A percentile compares a stretch with the other conserved stretches of the same genome.
Conservation (phyloP, 35 echinoderm and acorn worm genomes). For the Hemicentrotus pulcherrimus region DNA sequence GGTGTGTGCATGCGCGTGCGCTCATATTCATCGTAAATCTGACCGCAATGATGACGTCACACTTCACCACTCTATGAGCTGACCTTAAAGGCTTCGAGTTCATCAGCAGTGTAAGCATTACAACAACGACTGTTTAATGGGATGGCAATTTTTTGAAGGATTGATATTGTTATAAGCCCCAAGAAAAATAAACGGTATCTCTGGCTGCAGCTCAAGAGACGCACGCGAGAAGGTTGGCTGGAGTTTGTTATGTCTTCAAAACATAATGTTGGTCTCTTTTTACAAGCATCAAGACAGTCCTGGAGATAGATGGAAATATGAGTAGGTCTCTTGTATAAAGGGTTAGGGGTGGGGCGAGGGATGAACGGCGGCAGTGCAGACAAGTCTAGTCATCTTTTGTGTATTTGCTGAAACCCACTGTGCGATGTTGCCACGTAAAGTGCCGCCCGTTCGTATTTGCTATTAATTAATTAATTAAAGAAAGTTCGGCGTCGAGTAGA, state of each 20-base stretch:
- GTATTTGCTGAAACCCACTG: background rate
- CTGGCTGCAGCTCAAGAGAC: background rate
- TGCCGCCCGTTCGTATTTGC: too few relatives aligned
- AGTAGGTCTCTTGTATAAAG: background rate
- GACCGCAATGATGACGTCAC: too few relatives aligned
- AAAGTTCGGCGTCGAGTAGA: too few relatives aligned
- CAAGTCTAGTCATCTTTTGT: background rate
- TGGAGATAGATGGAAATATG: slow-evolving; percentile 12
- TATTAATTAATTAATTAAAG: too few relatives aligned
- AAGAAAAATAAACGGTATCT: slow-evolving; percentile 23
- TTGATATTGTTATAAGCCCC: slow-evolving; percentile 35
- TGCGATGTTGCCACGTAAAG: too few relatives aligned
- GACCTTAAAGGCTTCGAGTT: slow-evolving; percentile 1
- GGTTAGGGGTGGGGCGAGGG: background rate
- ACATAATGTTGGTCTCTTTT: background rate
- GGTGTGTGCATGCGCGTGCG: background rate
- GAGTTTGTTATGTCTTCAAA: slow-evolving; percentile 25
- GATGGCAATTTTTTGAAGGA: slow-evolving; percentile 42
- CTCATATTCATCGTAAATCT: slow-evolving; percentile 3
- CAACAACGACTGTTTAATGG: slow-evolving; percentile 48
- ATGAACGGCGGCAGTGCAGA: background rate
- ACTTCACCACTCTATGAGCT: too few relatives aligned
- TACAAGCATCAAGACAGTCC: background rate
- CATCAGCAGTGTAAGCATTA: slow-evolving; percentile 36
- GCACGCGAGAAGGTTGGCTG: background rate